Conservation (phyloP, 37 sponge, comb jelly and placozoan species). For the Agelas oroides region DNA sequence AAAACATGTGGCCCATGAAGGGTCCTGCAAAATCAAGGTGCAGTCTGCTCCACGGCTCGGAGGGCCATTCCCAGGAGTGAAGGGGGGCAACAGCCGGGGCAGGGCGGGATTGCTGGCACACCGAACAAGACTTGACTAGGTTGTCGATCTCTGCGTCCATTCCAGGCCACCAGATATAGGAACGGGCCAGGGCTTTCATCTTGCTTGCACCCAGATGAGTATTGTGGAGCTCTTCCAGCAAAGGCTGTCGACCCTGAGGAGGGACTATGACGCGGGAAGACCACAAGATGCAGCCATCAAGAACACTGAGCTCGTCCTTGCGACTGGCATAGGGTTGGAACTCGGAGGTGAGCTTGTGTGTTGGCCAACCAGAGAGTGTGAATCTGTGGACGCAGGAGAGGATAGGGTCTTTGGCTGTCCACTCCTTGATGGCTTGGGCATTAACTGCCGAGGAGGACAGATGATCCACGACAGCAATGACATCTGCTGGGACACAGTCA, state of each 20-base stretch:
- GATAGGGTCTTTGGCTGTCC: constrained; percentile 8
- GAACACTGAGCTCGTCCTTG: not conserved
- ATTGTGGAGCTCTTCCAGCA: constrained; percentile 6
- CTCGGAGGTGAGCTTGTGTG: not conserved
- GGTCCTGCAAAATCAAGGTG: too few species aligned
- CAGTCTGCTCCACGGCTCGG: too few species aligned
- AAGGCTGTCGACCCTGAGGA: not conserved
- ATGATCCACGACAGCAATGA: too few species aligned
- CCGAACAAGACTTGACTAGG: too few species aligned
- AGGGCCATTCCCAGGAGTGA: too few species aligned
- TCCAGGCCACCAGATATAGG: too few species aligned
- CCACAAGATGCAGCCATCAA: constrained; percentile 12
- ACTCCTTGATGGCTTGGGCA: constrained; percentile 2
- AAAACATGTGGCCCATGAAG: too few species aligned
- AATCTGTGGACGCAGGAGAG: constrained; percentile 1
- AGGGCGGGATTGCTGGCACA: too few species aligned
- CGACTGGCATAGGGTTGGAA: not conserved
- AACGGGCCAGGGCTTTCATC: too few species aligned
- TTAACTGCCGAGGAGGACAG: not conserved
- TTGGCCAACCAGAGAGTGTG: constrained; percentile 4
- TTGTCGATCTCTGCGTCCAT: too few species aligned
- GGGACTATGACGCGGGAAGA: constrained; percentile 1
- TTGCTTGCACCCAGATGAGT: too few species aligned
- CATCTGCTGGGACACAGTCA: constrained; percentile 14
- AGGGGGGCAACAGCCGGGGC: too few species aligned